Evolutionary conservation across 2,797 vertebrate genomes (phyloP).

Genomic region (Eleutherodactylus coqui): DNA sequence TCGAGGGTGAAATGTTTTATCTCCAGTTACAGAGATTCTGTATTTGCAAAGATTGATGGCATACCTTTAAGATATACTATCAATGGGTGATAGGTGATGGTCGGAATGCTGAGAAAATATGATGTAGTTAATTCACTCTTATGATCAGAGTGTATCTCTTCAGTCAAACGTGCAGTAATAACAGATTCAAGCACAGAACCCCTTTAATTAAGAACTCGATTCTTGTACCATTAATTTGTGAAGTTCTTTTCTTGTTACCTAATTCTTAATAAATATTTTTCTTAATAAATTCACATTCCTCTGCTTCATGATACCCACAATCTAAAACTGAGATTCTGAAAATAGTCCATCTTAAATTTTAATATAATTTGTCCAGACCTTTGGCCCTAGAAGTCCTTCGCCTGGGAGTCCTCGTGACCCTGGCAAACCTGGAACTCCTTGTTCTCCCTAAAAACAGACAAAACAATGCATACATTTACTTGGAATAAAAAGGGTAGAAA

Average conservation of each 20-base stretch:
- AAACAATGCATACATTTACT: not conserved
- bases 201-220: not conserved
- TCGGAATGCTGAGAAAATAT: not conserved
- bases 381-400: conserved; percentile 86
- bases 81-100: not conserved
- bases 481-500: not conserved
- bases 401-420: conserved; percentile 87
- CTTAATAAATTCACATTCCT: not conserved
- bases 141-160: not conserved
- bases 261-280: not conserved
- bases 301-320: not conserved
- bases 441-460: conserved; percentile 80
- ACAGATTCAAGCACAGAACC: not conserved
- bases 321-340: not conserved
- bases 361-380: conserved; percentile 74
- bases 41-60: not conserved
- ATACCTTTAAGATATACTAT: not conserved
- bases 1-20: not conserved
- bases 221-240: no score
- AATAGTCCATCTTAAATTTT: not conserved
- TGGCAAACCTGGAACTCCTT: conserved; percentile 85
- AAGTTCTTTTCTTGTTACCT: not conserved
- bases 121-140: not conserved
- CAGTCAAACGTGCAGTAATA: not conserved
- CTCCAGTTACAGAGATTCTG: not conserved